Conservation (phyloP, 2,888 invertebrate species). For the Drosophila formosana region DNA sequence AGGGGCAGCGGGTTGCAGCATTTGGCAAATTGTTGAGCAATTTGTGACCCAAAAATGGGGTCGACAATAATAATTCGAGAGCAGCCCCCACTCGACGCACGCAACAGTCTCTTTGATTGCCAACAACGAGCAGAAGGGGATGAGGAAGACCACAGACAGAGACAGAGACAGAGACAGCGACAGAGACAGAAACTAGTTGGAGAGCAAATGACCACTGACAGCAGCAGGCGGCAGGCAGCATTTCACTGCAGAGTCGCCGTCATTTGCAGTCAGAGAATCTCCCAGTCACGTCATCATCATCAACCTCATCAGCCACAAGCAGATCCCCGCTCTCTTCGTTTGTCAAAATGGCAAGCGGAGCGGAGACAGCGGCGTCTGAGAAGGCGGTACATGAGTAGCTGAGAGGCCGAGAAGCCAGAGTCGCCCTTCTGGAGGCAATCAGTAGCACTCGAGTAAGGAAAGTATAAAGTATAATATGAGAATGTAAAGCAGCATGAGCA, state of each 20-base stretch:
- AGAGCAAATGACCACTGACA: constrained; percentile 52
- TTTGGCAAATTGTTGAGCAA: constrained; percentile 51
- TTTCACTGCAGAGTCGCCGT: constrained; percentile 43
- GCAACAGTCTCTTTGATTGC: constrained; percentile 55
- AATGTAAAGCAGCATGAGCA: constrained; percentile 58
- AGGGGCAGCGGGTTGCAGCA: background rate
- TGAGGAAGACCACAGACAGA: background rate
- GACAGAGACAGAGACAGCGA: background rate
- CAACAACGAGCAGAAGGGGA: background rate
- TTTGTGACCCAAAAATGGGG: constrained; percentile 53
- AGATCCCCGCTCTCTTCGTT: constrained; percentile 15
- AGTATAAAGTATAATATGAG: constrained; percentile 51
- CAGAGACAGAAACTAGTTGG: constrained; percentile 8
- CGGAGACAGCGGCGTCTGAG: constrained; percentile 36
- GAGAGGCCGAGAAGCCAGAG: background rate
- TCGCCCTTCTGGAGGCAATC: constrained; percentile 54
- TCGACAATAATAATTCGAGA: constrained; percentile 53
- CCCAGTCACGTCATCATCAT: constrained; percentile 71
- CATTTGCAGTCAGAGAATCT: constrained; percentile 43
- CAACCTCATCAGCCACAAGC: constrained; percentile 38
- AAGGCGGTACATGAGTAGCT: constrained; percentile 56
- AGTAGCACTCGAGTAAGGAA: constrained; percentile 58
- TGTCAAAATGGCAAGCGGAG: constrained; percentile 70
- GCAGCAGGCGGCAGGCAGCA: constrained; percentile 39
- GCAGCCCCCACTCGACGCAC: constrained; percentile 44